Evolutionary conservation across 2,113 vertebrate genomes (phyloP).

Genomic region (Aspidoscelis tigris): DNA sequence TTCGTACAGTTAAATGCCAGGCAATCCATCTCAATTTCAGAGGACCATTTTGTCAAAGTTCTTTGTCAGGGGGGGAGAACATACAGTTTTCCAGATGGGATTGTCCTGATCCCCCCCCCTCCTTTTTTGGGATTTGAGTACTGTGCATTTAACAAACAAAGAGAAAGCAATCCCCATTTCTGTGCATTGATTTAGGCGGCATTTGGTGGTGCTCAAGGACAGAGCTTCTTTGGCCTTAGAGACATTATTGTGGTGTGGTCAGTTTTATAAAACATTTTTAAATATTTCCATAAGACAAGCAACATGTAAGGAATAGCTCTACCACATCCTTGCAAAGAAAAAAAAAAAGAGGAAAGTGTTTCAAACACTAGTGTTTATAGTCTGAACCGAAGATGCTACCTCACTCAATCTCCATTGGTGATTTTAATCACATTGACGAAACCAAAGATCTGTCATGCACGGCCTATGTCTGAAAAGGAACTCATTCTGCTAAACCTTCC

Average conservation of each 20-base stretch:
- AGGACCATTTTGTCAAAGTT: conserved; percentile 11
- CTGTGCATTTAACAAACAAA: conserved; percentile 96
- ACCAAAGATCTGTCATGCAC: conserved; percentile 98
- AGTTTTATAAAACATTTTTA: conserved; percentile 87
- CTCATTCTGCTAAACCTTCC: conserved; percentile 72
- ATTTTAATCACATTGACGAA: conserved; percentile 99
- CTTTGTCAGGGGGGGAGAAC: conserved; percentile 64
- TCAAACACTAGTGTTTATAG: conserved; percentile 97
- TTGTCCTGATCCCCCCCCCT: conserved; percentile 56
- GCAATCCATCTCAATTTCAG: not conserved
- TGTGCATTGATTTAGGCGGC: conserved; percentile 77
- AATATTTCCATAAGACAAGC: conserved; percentile 85
- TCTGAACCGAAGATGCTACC: conserved; percentile 99
- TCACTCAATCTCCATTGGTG: conserved; percentile 99
- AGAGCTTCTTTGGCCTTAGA: conserved; percentile 81
- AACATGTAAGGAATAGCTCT: conserved; percentile 86
- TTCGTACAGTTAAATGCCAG: not conserved
- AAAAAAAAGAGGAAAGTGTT: conserved; percentile 70
- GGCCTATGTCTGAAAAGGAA: conserved; percentile 89
- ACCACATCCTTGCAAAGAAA: conserved; percentile 77
- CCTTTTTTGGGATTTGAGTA: conserved; percentile 80
- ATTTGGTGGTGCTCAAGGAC: conserved; percentile 76
- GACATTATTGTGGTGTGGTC: conserved; percentile 88
- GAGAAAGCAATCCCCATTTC: conserved; percentile 93
- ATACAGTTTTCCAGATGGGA: conserved; percentile 52